A percentile compares a stretch with the other conserved stretches of the same genome.
These are phyloP conservation scores for Metridium senile DNA, from an alignment of 92 coral and sea anemone species.

Conservation along the genomic window DNA sequence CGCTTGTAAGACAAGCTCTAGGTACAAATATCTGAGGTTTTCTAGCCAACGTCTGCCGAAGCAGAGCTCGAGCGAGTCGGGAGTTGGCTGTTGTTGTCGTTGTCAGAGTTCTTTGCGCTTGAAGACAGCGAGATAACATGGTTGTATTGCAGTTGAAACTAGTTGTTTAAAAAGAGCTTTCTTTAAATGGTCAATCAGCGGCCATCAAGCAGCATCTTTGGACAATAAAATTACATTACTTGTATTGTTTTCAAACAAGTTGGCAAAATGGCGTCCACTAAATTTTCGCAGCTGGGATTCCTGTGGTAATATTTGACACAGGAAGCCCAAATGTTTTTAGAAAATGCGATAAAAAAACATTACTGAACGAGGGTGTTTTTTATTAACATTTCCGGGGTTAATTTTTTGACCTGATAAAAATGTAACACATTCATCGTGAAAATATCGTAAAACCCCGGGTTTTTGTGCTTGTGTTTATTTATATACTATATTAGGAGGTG, in stretches of 20 bases:
- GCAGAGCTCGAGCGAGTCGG: not conserved
- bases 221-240: not conserved
- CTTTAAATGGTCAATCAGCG: not conserved
- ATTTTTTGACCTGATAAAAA: no score
- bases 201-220: not conserved
- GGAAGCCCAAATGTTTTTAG: constrained; percentile 1
- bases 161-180: not conserved
- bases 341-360: no score
- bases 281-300: constrained; percentile 1
- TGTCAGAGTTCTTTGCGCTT: not conserved
- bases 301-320: constrained; percentile 15
- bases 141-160: not conserved
- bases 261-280: constrained; percentile 27
- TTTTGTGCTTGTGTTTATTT: no score
- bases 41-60: not conserved
- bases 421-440: no score
- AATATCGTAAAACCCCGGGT: no score
- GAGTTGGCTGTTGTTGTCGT: not conserved
- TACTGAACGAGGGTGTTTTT: no score
- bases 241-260: not conserved
- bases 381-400: no score
- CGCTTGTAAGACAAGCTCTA: not conserved
- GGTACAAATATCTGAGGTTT: not conserved
- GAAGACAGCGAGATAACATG: constrained; percentile 19
- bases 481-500: no score